Evolutionary conservation across 2,797 vertebrate species (phyloP).

Genomic region (Emydoidea blandingii): DNA sequence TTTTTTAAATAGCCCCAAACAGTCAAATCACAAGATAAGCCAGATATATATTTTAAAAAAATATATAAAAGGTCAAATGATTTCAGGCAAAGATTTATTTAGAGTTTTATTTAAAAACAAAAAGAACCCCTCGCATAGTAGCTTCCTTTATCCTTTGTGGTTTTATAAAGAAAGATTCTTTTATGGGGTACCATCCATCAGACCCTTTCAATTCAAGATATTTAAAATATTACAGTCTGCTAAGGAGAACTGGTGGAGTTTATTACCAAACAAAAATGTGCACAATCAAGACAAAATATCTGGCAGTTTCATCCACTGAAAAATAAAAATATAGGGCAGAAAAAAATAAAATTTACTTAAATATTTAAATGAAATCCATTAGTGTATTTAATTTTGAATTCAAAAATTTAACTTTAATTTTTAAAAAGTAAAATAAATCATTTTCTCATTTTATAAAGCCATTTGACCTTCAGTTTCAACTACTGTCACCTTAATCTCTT

Average conservation of each 20-base stretch:
- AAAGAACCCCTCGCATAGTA: neutral
- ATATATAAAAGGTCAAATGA: conserved; percentile 65
- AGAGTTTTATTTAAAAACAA: conserved; percentile 9
- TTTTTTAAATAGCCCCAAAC: conserved; percentile 14
- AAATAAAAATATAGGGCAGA: neutral
- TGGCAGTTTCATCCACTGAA: conserved; percentile 1
- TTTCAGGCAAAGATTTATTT: conserved; percentile 47
- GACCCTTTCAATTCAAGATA: conserved; percentile 40
- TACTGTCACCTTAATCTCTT: neutral
- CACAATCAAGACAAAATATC: conserved; percentile 2
- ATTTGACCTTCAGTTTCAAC: conserved; percentile 59
- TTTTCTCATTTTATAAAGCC: conserved; percentile 10
- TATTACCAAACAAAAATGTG: conserved; percentile 35
- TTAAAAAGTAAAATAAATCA: conserved; percentile 46
- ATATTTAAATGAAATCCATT: conserved; percentile 4
- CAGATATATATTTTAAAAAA: conserved; percentile 44
- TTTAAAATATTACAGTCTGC: conserved; percentile 72
- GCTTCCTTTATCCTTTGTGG: conserved; percentile 28
- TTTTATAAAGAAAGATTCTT: conserved; percentile 31
- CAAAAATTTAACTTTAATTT: conserved; percentile 24
- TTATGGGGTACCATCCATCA: conserved; percentile 30
- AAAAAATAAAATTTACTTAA: conserved; percentile 36
- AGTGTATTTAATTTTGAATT: conserved; percentile 31
- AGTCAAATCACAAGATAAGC: conserved; percentile 51
- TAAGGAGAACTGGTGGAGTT: conserved; percentile 55